Conservation (phyloP, 2,113 vertebrate species). For the Bubalus kerabau region DNA sequence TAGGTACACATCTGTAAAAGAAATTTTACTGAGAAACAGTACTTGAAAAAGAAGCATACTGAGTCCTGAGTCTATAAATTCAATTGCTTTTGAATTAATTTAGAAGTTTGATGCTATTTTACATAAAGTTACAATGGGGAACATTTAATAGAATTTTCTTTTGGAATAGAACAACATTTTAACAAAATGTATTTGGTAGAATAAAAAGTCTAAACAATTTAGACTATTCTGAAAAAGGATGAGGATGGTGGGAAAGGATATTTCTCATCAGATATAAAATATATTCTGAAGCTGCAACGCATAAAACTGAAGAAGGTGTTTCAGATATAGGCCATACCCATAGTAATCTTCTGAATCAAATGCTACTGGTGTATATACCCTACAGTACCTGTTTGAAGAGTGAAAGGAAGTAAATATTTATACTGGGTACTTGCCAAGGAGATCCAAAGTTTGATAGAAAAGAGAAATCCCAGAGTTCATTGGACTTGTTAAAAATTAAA, state of each 20-base stretch:
- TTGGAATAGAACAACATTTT: background rate
- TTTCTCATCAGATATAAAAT: background rate
- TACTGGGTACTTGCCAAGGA: background rate
- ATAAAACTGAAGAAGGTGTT: background rate
- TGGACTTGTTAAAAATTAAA: slow-evolving; percentile 19
- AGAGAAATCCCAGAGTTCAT: background rate
- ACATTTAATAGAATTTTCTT: background rate
- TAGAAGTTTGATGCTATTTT: background rate
- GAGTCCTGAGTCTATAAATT: background rate
- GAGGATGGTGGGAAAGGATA: background rate
- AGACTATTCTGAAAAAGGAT: background rate
- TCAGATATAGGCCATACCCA: background rate
- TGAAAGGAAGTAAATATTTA: background rate
- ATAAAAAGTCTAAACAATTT: background rate
- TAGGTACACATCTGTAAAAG: background rate
- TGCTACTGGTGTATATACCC: background rate
- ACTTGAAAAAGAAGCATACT: background rate
- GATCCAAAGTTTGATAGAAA: background rate
- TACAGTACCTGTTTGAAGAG: background rate
- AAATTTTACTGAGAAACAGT: background rate
- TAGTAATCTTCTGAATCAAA: background rate
- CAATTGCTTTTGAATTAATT: background rate
- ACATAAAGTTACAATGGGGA: background rate
- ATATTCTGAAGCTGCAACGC: background rate
- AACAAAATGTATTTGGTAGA: background rate